Evolutionary conservation across 2,113 vertebrate genomes (phyloP).

Genomic region (Callopanchax toddi): DNA sequence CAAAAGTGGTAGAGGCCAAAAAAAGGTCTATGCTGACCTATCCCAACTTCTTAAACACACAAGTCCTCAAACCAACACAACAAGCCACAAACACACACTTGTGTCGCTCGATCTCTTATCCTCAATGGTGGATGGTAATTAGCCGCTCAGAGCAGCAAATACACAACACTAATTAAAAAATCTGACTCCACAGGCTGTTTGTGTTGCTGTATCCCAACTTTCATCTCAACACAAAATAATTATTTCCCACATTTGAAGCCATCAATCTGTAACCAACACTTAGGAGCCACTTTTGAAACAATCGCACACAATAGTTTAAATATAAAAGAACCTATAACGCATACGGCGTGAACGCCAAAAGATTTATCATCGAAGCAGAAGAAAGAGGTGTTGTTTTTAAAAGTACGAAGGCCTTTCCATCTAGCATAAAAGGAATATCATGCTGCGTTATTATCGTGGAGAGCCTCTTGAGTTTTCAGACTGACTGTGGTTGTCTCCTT

Average conservation of each 20-base stretch:
- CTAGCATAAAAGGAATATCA: conserved; percentile 34
- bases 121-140: conserved; percentile 55
- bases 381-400: conserved; percentile 36
- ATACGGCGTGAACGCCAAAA: conserved; percentile 37
- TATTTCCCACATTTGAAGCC: conserved; percentile 60
- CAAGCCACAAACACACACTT: conserved; percentile 6
- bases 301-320: conserved; percentile 36
- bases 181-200: conserved; percentile 63
- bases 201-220: conserved; percentile 47
- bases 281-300: conserved; percentile 22
- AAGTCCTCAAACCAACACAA: background rate
- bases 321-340: conserved; percentile 40
- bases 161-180: conserved; percentile 65
- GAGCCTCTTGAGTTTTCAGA: conserved; percentile 49
- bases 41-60: background rate
- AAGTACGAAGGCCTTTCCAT: conserved; percentile 36
- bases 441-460: conserved; percentile 39
- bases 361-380: conserved; percentile 39
- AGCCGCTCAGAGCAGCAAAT: conserved; percentile 37
- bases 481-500: conserved; percentile 43
- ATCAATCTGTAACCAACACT: conserved; percentile 64
- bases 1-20: background rate
- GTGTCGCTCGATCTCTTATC: conserved; percentile 31
- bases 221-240: conserved; percentile 68
- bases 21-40: background rate